Evolutionary conservation across 2,113 vertebrate genomes (phyloP), one percentile per base, ranked within the genome.

Genomic region (Otocyon megalotis): DNA sequence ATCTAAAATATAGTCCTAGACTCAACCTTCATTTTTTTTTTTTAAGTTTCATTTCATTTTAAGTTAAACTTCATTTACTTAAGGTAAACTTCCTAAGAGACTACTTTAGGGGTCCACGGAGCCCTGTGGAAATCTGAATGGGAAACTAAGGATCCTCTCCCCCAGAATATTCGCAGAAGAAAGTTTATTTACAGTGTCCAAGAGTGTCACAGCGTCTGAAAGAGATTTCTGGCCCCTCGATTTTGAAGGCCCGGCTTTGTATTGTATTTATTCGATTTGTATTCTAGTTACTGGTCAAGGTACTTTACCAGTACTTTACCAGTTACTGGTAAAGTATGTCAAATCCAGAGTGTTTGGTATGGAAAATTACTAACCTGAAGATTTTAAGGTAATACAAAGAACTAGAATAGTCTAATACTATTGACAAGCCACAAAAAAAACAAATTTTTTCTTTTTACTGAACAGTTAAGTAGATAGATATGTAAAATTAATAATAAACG

Each of bases 31-130:
- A 50, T 62, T 87, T 94, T 83, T 79, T 62, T 63, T 84, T 94
- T 80, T 30, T 1, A 67, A 82, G 5, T 67, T 72, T 72, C 62
- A 62, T 19, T 82, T 76, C 30, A 89, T 82, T 60, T 95, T 77
- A 83, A 96, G 58, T 53, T 93, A 53, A 69, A 83, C 2, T 92
- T 96, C 26, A 43, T 62, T 96, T 91, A 76, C 71, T 93, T 79
- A 93, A 96, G 60, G 37, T 74, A 85, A n/a, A 13, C 43, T 91
- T 97, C 35, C 63, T n/a, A 81, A 76, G 62, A 72, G 22, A 88
- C 67, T 48, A 50, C n/a, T 60, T 28, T 28, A 65, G 24, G 22
- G 26, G 43, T 88, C 84, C 56, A 43, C 8, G 14, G 26, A 96
- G 24, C n/a, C 20, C 60, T 79, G 9, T 48, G 81, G 72, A 96